These are phyloP conservation scores for Odiellus spinosus DNA, from an alignment of 2,888 invertebrate genomes.

Conservation along the genomic window DNA sequence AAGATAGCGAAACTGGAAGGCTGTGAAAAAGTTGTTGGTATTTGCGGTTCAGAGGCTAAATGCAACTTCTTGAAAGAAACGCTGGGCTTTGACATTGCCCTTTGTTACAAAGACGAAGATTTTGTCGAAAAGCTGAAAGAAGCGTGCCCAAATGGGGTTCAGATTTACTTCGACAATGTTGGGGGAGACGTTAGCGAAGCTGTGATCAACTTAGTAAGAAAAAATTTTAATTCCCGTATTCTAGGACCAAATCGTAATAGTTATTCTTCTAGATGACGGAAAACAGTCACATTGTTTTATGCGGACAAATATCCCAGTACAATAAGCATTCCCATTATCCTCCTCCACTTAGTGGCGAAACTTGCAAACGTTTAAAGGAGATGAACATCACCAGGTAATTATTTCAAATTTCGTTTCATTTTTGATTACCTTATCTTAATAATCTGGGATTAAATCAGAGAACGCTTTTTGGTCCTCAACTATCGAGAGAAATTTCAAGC, in stretches of 20 bases:
- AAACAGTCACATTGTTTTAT: conserved; percentile 28
- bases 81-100: neutral
- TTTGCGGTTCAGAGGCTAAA: neutral
- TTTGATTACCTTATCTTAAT: neutral
- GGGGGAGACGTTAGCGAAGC: conserved; percentile 29
- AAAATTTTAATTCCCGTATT: neutral
- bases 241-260: neutral
- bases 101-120: neutral
- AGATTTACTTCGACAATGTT: conserved; percentile 34
- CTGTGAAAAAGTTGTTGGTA: neutral
- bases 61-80: neutral
- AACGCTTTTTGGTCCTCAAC: neutral
- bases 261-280: conserved; percentile 26
- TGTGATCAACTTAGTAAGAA: conserved; percentile 27
- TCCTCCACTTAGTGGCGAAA: conserved; percentile 26
- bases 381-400: conserved; percentile 2
- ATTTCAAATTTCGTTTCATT: neutral
- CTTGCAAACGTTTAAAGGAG: conserved; percentile 16
- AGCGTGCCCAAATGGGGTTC: conserved; percentile 23
- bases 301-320: conserved; percentile 32
- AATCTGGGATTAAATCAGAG: neutral
- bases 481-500: neutral
- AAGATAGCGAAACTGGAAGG: conserved; percentile 7
- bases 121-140: neutral
- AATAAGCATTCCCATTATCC: conserved; percentile 32